Evolutionary conservation across 2,797 vertebrate genomes (phyloP), one percentile per base, ranked within the genome.

Genomic region (Macroramphosus scolopax): DNA sequence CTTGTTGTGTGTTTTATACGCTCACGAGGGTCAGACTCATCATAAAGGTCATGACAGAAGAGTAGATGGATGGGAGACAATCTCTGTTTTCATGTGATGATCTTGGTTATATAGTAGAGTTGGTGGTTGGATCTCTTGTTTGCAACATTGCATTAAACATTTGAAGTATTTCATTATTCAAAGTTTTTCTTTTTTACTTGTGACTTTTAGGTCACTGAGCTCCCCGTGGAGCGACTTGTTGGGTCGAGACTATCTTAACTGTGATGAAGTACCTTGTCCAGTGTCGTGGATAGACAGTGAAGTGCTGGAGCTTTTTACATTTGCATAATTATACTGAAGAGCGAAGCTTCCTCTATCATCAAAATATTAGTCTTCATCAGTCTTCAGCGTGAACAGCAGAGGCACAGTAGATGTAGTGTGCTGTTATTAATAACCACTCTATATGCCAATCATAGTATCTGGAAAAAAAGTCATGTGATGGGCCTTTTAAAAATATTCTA

Each of bases 271-370:
- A 72, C 73, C 75, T 84, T 65, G 75, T 80, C 64, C 67, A 56
- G 70, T 82, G 81, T 75, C 70, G 84, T 63, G 62, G 72, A 75
- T 63, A 75, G 59, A 80, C 72, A 63, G 58, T 81, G 72, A 84
- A 89, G 83, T 83, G 84, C 72, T 65, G 53, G 43, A 59, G 77
- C 72, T 82, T 78, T 33, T 78, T 18, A 77, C 64, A 87, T 87
- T 81, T 82, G 60, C 81, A 81, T 89, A 87, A 88, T 90, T 87
- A 88, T 63, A 72, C 63, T 75, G 63, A 63, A 80, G 82, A 78
- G 77, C 56, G 68, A 81, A 26, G 69, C 80, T 82, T 78, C 71
- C 77, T 73, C 82, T 63, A 75, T 87, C 85, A 82, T 87, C 80
- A 80, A 78, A 82, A 82, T 85, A 84, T 86, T 85, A 87, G 80